These are phyloP conservation scores for Chrysomela aeneicollis DNA, from an alignment of 2,888 invertebrate species.

Conservation along the genomic window DNA sequence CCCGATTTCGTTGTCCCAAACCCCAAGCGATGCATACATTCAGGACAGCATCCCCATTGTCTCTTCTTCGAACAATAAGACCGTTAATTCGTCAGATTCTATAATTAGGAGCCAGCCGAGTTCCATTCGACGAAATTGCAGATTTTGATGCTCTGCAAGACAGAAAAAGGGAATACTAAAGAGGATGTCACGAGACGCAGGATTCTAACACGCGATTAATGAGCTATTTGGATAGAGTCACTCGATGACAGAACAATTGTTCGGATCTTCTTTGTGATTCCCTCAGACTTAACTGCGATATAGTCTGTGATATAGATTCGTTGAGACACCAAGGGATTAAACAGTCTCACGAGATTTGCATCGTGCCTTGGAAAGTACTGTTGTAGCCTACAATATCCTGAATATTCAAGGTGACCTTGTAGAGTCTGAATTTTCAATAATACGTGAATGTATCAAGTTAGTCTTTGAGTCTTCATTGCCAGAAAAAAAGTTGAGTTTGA, in stretches of 20 bases:
- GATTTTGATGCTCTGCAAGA: slow-evolving; percentile 8
- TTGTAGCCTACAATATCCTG: too few relatives aligned
- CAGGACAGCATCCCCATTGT: slow-evolving; percentile 24
- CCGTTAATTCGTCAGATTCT: slow-evolving; percentile 28
- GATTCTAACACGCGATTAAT: slow-evolving; percentile 7
- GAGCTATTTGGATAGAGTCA: not conserved
- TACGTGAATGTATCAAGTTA: too few relatives aligned
- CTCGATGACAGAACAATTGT: not conserved
- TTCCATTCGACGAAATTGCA: slow-evolving; percentile 17
- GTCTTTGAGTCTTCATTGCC: too few relatives aligned
- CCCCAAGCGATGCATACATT: slow-evolving; percentile 3
- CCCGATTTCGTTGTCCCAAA: not conserved
- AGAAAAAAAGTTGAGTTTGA: too few relatives aligned
- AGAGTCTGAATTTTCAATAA: too few relatives aligned
- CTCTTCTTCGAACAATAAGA: slow-evolving; percentile 23
- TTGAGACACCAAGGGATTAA: too few relatives aligned
- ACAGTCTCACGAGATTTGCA: too few relatives aligned
- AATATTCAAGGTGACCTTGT: too few relatives aligned
- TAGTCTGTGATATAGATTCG: not conserved
- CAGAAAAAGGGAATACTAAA: slow-evolving; percentile 7
- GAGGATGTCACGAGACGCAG: slow-evolving; percentile 16
- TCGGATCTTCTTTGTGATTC: not conserved
- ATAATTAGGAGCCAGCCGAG: slow-evolving; percentile 23
- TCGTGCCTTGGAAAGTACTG: too few relatives aligned
- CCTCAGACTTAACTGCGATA: too few relatives aligned